These are phyloP conservation scores for Pituophis catenifer DNA, from an alignment of 2,113 vertebrate genomes.

Conservation along the genomic window DNA sequence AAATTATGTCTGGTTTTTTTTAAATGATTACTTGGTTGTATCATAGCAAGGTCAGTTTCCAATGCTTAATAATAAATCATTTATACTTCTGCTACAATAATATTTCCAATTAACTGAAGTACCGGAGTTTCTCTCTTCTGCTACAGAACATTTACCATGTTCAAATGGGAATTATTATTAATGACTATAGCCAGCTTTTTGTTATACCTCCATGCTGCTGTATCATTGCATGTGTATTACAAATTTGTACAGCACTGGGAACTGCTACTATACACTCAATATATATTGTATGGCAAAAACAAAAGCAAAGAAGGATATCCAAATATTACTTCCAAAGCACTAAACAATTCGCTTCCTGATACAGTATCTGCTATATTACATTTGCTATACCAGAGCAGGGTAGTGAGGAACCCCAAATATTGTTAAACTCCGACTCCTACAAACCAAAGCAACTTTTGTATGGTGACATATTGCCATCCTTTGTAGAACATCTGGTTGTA, in stretches of 20 bases:
- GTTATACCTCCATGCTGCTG: constrained; percentile 1
- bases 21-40: background rate
- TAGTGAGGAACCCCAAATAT: background rate
- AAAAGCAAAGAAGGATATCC: background rate
- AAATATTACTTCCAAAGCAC: background rate
- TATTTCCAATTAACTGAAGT: background rate
- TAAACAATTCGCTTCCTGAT: background rate
- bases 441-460: background rate
- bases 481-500: background rate
- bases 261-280: background rate
- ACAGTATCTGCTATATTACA: background rate
- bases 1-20: background rate
- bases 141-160: background rate
- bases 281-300: background rate
- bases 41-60: background rate
- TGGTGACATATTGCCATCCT: background rate
- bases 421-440: background rate
- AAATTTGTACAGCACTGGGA: background rate
- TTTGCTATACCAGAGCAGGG: background rate
- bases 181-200: background rate
- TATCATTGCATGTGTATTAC: background rate
- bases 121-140: background rate
- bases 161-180: background rate
- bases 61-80: background rate
- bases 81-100: background rate